Evolutionary conservation across 2,888 invertebrate genomes (phyloP), one percentile per base, ranked within the genome.

Genomic region (Dyspetes luteomarginatus): DNA sequence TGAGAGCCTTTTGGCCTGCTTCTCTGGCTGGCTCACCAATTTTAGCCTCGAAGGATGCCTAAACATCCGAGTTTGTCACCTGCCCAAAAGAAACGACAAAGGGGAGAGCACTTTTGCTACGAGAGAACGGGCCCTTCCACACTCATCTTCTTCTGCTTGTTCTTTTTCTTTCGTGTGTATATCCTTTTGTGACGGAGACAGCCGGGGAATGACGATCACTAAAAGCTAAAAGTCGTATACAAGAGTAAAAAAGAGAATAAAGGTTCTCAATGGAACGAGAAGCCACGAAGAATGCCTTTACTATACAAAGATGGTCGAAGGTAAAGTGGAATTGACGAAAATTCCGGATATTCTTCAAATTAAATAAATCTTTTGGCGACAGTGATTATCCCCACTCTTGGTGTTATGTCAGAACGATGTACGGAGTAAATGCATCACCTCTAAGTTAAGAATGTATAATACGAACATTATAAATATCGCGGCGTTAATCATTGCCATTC

Each of bases 1-100:
- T 45, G 78, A 64, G 78, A 67, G 19, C 56, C 55, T 56, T 17
- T 30, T 28, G 60, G 45, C 55, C 72, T 60, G 67, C 43, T 60
- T 68, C 52, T 15, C 26, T 19, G 43, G 58, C 43, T 17, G 45
- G 17, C 36, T 19, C 36, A 64, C 86, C 88, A 87, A 89, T 89
- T 89, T 89, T 86, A 85, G 82, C 79, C 83, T 83, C 78, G 73
- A 77, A 85, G 84, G 84, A 86, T 79, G 84, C 82, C 86, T 87
- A 87, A 88, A 87, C 84, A 85, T 83, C 81, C 87, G 86, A 89
- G 87, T 88, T 88, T 89, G 88, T 90, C 90, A 90, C 90, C 89
- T 89, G 87, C 86, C 78, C 78, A 71, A 50, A 19, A 41, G 30
- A 52, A 55, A 67, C 9, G 30, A 48, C 56, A 36, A 26, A 55